Base-by-base conservation (phyloP, 2,888 invertebrate species). In the Andrena camellia region DNA sequence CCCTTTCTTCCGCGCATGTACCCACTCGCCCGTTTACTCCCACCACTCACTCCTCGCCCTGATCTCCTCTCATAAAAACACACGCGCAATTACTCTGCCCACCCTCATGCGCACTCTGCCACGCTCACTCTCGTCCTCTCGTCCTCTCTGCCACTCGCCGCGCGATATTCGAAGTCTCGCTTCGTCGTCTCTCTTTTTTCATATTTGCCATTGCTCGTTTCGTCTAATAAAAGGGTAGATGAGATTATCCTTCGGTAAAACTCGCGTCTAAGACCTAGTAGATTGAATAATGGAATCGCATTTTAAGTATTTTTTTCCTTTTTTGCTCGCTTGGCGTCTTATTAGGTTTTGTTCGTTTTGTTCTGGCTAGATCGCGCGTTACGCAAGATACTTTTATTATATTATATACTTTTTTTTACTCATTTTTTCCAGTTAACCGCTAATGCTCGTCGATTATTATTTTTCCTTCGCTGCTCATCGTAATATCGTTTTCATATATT, bases 181-280 rank as follows among this genome's bases (percentile, higher is more conserved):
- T 69, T 48, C 54, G 59, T 50, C 42, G 13, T 17, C 42, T 17
- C 42, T 42, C 42, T 17, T 17, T 42, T 42, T 13, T 42, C 42
- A 42, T 42, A 42, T 35, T 50, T 33, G 4, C 63, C 52, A 52
- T 52, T 69, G 54, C 63, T 81, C 66, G 20, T 20, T 23, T 79
- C 75, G 71, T 75, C 82, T 88, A 85, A 79, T 85, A 83, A 88
- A 88, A 86, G 68, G 42, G 68, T 82, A 57, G 71, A 85, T 79
- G 68, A 81, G 59, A 83, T 42, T 86, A 78, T 78, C 76, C 70
- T 50, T 83, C 54, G 70, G 60, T 81, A 78, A 83, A 85, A 87
- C 70, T 78, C 78, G 78, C 75, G 50, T 87, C 82, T 86, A 86
- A 87, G 64, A 79, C 52, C 84, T 84, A 76, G 70, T 69, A 73